Base-by-base conservation (phyloP, 1,140 invertebrate species). In the Lordiphosa clarofinis region DNA sequence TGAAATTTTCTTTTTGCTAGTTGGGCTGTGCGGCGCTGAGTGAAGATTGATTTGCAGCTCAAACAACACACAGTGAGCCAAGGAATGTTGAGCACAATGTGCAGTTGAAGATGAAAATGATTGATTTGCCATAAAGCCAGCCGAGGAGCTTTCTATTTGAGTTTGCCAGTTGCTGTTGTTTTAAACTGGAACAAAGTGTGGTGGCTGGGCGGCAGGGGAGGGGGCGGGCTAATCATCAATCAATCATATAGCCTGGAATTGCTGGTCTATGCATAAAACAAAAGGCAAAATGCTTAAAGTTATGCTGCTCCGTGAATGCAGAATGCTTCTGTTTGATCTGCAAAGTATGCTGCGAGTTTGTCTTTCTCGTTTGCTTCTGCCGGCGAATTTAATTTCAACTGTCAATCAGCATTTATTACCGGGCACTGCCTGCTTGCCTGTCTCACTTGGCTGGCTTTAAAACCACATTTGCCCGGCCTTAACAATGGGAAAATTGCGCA, bases 91-190 rank as follows among this genome's bases (percentile, higher is more conserved):
- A 53, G 65, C 74, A 61, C 63, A 65, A 55, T 64, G 64, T 67
- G 58, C 54, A 81, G 70, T 60, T 67, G 75, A 67, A 71, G 70
- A 81, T 52, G 75, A 63, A 72, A 72, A 74, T 81, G 75, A 81
- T 81, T 81, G 75, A 81, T 81, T 74, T 59, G 57, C 53, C 70
- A 74, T 81, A 67, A 81, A 71, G 75, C 48, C 60, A 40, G 36
- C 24, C 47, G 46, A 10, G 21, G 13, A 19, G 57, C 12, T 48
- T 67, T 50, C 61, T 59, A 59, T 67, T 59, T 59, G 73, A 72
- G 73, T 76, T 78, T 52, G 36, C 44, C 46, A 56, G 44, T 56
- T 69, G 28, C 28, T 31, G 57, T 61, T 70, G 52, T 69, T 65
- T 81, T 68, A 54, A 81, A 71, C 35, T 68, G 53, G 48, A 55